Conservation (phyloP, 1,140 invertebrate species). For the Drosophila dunni region DNA sequence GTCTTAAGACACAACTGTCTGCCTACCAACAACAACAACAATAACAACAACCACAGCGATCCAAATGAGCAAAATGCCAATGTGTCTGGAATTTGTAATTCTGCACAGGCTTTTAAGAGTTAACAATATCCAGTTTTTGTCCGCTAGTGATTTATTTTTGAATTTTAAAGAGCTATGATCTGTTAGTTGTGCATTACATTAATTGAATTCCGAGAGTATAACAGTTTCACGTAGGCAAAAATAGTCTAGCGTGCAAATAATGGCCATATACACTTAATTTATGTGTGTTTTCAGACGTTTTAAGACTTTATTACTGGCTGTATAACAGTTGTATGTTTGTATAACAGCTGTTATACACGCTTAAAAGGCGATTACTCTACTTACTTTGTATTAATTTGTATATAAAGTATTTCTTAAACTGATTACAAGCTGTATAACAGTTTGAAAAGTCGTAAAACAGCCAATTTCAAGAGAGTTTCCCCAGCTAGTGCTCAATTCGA, state of each 20-base stretch:
- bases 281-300: not conserved
- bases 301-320: not conserved
- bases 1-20: conserved; percentile 8
- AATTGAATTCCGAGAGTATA: conserved; percentile 12
- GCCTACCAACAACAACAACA: conserved; percentile 9
- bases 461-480: not conserved
- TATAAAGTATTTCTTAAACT: not conserved
- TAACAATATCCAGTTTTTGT: conserved; percentile 36
- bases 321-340: not conserved
- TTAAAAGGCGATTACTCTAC: not conserved
- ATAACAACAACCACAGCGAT: conserved; percentile 1
- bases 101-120: conserved; percentile 20
- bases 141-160: conserved; percentile 3
- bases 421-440: not conserved
- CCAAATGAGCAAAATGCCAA: conserved; percentile 37
- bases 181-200: conserved; percentile 33
- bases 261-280: not conserved
- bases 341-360: not conserved
- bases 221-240: conserved; percentile 1
- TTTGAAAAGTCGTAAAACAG: not conserved
- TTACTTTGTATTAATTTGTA: not conserved
- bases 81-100: conserved; percentile 47
- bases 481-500: not conserved
- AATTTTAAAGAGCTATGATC: conserved; percentile 21
- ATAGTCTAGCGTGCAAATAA: not conserved